These are phyloP conservation scores for Xylota sylvarum DNA, from an alignment of 2,888 invertebrate species.

Conservation along the genomic window DNA sequence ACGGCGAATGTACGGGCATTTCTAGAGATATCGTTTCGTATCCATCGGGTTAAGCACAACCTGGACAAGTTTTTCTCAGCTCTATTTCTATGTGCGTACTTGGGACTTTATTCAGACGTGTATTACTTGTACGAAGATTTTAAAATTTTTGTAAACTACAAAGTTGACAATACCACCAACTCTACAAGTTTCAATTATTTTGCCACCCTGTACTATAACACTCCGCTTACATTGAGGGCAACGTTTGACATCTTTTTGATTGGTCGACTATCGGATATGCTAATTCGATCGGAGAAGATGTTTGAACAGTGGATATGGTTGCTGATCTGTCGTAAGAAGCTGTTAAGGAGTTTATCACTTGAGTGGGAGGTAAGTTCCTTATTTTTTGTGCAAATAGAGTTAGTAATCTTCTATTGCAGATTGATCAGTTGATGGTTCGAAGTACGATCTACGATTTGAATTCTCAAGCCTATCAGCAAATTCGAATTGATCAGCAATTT, in stretches of 20 bases:
- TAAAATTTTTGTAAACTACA: background rate
- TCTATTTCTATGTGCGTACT: background rate
- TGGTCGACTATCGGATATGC: background rate
- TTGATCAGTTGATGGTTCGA: background rate
- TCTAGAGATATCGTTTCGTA: slow-evolving; percentile 13
- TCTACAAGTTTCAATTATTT: background rate
- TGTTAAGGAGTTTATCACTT: background rate
- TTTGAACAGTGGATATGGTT: background rate
- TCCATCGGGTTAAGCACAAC: slow-evolving; percentile 2
- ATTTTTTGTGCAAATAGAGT: background rate
- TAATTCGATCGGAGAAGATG: background rate
- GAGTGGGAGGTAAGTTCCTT: slow-evolving; percentile 13
- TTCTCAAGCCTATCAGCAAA: background rate
- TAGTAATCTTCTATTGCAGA: background rate
- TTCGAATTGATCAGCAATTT: background rate
- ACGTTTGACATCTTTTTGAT: slow-evolving; percentile 23
- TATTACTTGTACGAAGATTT: background rate
- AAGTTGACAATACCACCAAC: no score
- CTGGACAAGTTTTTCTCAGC: slow-evolving; percentile 16
- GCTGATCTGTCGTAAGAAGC: background rate
- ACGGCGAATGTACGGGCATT: background rate
- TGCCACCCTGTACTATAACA: no score
- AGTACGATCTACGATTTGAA: background rate
- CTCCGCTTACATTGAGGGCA: background rate
- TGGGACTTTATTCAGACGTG: slow-evolving; percentile 10